Evolutionary conservation across 2,888 invertebrate species (phyloP), one percentile per base, ranked within the genome.

Genomic region (Watsonalla cultraria): DNA sequence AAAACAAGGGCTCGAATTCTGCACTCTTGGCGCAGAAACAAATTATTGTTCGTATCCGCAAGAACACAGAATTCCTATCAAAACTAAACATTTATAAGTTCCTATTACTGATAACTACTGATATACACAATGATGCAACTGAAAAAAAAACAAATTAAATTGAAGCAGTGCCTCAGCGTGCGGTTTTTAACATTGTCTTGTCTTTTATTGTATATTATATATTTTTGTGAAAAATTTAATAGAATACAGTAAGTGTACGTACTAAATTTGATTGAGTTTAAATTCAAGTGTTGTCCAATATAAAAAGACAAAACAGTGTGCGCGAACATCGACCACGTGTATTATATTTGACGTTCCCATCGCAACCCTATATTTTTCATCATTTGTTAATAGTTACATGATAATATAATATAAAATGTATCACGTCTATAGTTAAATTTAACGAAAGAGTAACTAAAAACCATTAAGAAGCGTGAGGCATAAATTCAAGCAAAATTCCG

Each of bases 111-210:
- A 37, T 14, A 37, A 8, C 37, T 8, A 57, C 66, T 70, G 66
- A 63, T 70, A 67, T 61, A 62, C 72, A 84, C 84, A 85, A 82
- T 84, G 84, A 75, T 59, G 89, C 86, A 89, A 88, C 78, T 74
- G 5, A 88, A 76, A 76, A 37, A 68, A 82, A 74, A 67, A 60
- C 48, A 83, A 82, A 74, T 60, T 57, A 76, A 78, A 74, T 61
- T 53, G 54, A 78, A 87, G 89, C 90, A 71, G 87, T 88, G 87
- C 84, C 74, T 71, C 72, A 87, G 87, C 90, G 87, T 87, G 85
- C 80, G 69, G 61, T 61, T 60, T 62, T 65, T 64, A 24, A 73
- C 82, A 82, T 78, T 80, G 81, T 76, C 78, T 80, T 85, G 86
- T 82, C 78, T 77, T 73, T 57, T 47, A 11, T 35, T 46, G 50